Evolutionary conservation across 2,888 invertebrate species (phyloP).

Genomic region (Pristionchus entomophagus): DNA sequence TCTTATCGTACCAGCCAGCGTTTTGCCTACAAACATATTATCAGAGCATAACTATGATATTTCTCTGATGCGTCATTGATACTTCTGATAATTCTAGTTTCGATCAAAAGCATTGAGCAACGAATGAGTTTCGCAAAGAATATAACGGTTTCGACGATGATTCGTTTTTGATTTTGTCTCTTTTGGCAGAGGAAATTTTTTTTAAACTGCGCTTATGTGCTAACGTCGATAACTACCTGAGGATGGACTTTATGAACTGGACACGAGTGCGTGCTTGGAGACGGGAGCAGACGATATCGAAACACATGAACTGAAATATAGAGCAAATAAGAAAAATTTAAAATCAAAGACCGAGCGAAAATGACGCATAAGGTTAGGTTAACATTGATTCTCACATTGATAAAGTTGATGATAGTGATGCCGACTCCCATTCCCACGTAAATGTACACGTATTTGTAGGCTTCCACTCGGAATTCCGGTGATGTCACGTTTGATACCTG

Average conservation of each 20-base stretch:
- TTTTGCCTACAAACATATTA: constrained; percentile 13
- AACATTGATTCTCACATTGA: constrained; percentile 41
- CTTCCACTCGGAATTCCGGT: constrained; percentile 1
- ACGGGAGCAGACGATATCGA: neutral
- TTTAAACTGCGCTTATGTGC: too few relatives aligned
- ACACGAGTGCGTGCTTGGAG: neutral
- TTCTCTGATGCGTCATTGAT: neutral
- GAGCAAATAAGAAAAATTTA: neutral
- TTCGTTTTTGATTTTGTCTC: too few relatives aligned
- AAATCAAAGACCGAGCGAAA: neutral
- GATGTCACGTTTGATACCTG: constrained; percentile 2
- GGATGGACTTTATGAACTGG: constrained; percentile 22
- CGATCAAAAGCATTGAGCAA: neutral
- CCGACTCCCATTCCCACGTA: constrained; percentile 42
- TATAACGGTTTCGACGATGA: too few relatives aligned
- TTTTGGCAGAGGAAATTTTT: too few relatives aligned
- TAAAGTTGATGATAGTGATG: constrained; percentile 35
- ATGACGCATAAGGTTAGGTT: neutral
- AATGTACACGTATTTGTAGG: constrained; percentile 42
- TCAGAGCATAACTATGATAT: too few relatives aligned
- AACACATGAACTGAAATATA: constrained; percentile 26
- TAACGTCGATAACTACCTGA: too few relatives aligned
- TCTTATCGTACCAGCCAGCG: constrained; percentile 42
- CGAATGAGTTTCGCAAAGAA: neutral
- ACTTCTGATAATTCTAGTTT: neutral